Conservation (phyloP, 2,113 vertebrate species). For the Hyperopisus bebe region DNA sequence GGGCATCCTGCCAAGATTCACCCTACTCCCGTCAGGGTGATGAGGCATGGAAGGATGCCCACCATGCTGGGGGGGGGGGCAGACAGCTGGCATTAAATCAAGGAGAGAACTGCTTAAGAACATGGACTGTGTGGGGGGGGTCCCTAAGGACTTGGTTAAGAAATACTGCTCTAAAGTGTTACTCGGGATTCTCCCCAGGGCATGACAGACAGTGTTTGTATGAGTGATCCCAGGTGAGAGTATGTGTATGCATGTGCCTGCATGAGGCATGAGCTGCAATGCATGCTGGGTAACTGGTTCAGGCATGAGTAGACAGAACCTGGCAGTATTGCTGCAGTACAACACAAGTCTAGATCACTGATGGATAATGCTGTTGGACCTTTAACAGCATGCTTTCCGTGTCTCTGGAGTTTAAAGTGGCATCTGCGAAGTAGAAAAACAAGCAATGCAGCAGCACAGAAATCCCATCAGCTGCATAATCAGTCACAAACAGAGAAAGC, state of each 20-base stretch:
- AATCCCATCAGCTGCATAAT: neutral
- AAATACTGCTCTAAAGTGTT: neutral
- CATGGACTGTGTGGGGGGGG: neutral
- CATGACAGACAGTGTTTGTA: neutral
- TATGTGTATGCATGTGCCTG: neutral
- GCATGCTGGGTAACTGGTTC: slow-evolving; percentile 8
- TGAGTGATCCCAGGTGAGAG: neutral
- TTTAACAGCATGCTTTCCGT: neutral
- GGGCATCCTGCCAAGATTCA: neutral
- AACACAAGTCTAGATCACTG: neutral
- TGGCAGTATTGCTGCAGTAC: neutral
- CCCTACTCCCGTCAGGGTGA: neutral
- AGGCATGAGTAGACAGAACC: neutral
- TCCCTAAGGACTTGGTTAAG: neutral
- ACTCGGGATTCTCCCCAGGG: neutral
- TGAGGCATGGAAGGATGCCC: neutral
- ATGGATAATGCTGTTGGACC: neutral
- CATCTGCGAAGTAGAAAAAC: neutral
- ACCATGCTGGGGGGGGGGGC: neutral
- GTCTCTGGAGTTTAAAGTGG: neutral
- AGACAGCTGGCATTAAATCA: neutral
- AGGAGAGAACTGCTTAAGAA: neutral
- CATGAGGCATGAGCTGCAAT: neutral
- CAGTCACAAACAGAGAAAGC: neutral
- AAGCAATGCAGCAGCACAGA: neutral